These are phyloP conservation scores for Hetaerina americana DNA, from an alignment of 1,140 invertebrate species.

Conservation along the genomic window DNA sequence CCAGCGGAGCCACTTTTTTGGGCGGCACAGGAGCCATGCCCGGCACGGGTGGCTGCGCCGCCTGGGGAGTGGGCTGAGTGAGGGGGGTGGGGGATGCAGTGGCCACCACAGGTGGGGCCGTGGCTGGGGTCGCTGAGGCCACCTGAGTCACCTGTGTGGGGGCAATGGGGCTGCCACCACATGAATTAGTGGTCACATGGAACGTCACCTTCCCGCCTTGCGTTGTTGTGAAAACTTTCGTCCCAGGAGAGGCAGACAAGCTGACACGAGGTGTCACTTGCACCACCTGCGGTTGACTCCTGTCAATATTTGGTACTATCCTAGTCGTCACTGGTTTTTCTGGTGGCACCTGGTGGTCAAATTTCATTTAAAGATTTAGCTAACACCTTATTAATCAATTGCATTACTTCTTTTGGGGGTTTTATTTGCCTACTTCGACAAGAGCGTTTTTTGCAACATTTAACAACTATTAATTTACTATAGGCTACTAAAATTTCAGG, in stretches of 20 bases:
- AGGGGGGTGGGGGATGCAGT: too few relatives aligned
- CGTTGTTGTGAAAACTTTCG: slow-evolving; percentile 25
- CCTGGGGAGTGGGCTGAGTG: too few relatives aligned
- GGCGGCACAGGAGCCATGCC: slow-evolving; percentile 9
- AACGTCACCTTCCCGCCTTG: slow-evolving; percentile 27
- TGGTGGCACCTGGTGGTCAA: neutral
- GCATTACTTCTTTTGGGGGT: too few relatives aligned
- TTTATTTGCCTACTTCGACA: too few relatives aligned
- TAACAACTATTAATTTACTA: too few relatives aligned
- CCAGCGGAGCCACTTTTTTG: slow-evolving; percentile 37
- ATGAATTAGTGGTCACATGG: slow-evolving; percentile 25
- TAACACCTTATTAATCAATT: too few relatives aligned
- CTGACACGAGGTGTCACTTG: slow-evolving; percentile 25
- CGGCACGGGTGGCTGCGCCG: too few relatives aligned
- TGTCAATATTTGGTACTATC: slow-evolving; percentile 4
- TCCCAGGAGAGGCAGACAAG: slow-evolving; percentile 25
- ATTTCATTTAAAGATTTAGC: neutral
- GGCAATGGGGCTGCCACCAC: slow-evolving; percentile 12
- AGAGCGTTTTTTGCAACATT: too few relatives aligned
- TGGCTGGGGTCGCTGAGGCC: neutral
- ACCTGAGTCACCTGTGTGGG: neutral
- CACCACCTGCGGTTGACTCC: slow-evolving; percentile 19
- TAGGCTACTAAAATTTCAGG: too few relatives aligned
- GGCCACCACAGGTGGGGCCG: neutral
- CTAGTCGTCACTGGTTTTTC: slow-evolving; percentile 2